phyloP scores from a whole-genome alignment of 2,113 vertebrate genomes.

The Gymnocephalus cernua region DNA sequence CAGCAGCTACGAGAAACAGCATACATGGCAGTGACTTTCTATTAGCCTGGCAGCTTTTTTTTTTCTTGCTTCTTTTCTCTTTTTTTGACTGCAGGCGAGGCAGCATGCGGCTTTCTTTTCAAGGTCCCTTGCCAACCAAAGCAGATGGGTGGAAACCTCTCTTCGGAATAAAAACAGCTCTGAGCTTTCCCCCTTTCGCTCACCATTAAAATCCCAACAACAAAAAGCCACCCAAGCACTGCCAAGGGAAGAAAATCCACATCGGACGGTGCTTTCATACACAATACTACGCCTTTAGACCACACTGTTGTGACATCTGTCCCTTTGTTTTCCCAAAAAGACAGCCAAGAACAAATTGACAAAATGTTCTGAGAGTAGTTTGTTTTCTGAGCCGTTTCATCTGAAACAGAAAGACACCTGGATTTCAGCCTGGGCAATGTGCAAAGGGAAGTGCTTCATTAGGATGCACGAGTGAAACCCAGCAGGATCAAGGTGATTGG shows the following conservation, averaged over 20 bases:
- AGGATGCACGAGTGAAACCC: slow-evolving; percentile 58
- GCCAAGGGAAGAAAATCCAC: slow-evolving; percentile 26
- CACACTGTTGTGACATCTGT: slow-evolving; percentile 43
- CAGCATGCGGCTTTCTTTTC: slow-evolving; percentile 66
- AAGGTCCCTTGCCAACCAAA: slow-evolving; percentile 68
- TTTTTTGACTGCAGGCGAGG: slow-evolving; percentile 62
- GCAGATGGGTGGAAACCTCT: slow-evolving; percentile 73
- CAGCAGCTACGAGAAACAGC: slow-evolving; percentile 59
- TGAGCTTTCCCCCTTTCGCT: slow-evolving; percentile 66
- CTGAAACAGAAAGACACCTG: slow-evolving; percentile 48
- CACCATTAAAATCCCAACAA: slow-evolving; percentile 41
- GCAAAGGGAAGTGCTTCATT: slow-evolving; percentile 59
- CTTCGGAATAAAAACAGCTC: slow-evolving; percentile 67
- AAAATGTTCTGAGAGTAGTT: slow-evolving; percentile 33
- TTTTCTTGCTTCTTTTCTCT: slow-evolving; percentile 54
- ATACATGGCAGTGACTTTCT: slow-evolving; percentile 66
- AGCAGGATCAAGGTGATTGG: slow-evolving; percentile 57
- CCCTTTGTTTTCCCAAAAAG: slow-evolving; percentile 39
- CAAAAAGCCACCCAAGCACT: neutral
- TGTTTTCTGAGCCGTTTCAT: slow-evolving; percentile 33
- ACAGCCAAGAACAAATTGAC: slow-evolving; percentile 27
- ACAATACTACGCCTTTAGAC: slow-evolving; percentile 2
- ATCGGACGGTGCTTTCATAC: slow-evolving; percentile 40
- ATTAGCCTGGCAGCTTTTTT: slow-evolving; percentile 62
- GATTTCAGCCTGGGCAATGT: slow-evolving; percentile 46